These are phyloP conservation scores for Aphaenogaster rudis DNA, from an alignment of 1,140 invertebrate species.

Conservation along the genomic window DNA sequence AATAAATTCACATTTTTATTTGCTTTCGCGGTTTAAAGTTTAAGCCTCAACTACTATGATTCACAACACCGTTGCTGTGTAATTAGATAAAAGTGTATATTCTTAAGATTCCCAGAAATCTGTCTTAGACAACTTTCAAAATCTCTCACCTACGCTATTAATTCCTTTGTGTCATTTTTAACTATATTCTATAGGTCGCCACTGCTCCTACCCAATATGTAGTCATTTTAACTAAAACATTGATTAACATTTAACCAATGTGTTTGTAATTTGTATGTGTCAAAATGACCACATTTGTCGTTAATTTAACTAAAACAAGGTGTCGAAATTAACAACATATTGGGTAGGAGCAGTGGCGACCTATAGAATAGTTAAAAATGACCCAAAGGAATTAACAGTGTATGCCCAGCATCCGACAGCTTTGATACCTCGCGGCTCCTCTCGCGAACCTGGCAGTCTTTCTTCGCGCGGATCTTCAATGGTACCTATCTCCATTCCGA, in stretches of 20 bases:
- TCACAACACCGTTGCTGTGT: not conserved
- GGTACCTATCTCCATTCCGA: not conserved
- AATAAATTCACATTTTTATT: not conserved
- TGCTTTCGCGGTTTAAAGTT: not conserved
- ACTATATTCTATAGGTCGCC: too few relatives aligned
- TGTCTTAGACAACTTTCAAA: not conserved
- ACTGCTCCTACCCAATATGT: too few relatives aligned
- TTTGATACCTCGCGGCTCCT: not conserved
- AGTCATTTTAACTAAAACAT: too few relatives aligned
- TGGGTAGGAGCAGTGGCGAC: too few relatives aligned
- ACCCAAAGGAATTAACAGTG: too few relatives aligned
- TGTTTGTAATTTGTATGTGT: too few relatives aligned
- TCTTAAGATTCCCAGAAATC: not conserved
- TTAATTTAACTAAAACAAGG: too few relatives aligned
- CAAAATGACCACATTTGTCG: too few relatives aligned
- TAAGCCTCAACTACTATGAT: not conserved
- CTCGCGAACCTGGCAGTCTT: not conserved
- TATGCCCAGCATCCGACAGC: not conserved
- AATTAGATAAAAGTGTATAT: not conserved
- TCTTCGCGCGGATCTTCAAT: conserved; percentile 16
- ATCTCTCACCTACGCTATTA: not conserved
- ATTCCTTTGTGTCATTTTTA: too few relatives aligned
- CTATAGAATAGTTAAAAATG: too few relatives aligned
- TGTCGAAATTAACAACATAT: too few relatives aligned
- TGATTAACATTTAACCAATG: too few relatives aligned